These are phyloP conservation scores for Microctonus brassicae DNA, from an alignment of 2,888 invertebrate genomes.

Conservation along the genomic window DNA sequence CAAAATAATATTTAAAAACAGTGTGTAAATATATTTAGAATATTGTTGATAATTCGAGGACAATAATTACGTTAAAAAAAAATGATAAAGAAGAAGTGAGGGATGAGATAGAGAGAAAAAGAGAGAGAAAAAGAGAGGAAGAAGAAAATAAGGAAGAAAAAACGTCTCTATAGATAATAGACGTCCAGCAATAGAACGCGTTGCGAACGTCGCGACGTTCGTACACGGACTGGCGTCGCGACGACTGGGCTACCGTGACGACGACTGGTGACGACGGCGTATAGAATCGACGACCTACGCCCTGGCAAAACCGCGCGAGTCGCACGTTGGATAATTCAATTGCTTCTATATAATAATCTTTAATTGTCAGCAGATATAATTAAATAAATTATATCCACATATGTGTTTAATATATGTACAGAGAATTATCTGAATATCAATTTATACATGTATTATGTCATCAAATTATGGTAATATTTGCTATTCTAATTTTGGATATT, in stretches of 20 bases:
- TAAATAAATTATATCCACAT: too few relatives aligned
- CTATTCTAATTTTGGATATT: too few relatives aligned
- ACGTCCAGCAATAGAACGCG: slow-evolving; percentile 33
- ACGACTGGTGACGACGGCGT: slow-evolving; percentile 11
- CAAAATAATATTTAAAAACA: not conserved
- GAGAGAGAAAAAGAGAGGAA: not conserved
- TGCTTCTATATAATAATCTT: not conserved
- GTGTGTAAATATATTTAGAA: not conserved
- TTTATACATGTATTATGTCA: too few relatives aligned
- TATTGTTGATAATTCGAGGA: not conserved
- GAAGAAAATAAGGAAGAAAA: not conserved
- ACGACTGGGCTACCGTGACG: slow-evolving; percentile 9
- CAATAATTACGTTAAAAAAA: too few relatives aligned
- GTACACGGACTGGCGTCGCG: slow-evolving; percentile 57
- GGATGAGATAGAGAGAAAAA: not conserved
- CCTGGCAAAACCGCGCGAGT: slow-evolving; percentile 2
- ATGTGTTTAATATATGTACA: not conserved
- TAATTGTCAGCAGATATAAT: not conserved
- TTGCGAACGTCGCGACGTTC: slow-evolving; percentile 59
- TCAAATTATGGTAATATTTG: too few relatives aligned
- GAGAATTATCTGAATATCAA: not conserved
- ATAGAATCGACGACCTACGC: slow-evolving; percentile 13
- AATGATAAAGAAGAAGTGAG: not conserved
- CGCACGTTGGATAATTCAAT: not conserved
- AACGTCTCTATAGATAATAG: not conserved